Conservation (phyloP, 2,888 invertebrate species). For the Chymomyza caudatula region DNA sequence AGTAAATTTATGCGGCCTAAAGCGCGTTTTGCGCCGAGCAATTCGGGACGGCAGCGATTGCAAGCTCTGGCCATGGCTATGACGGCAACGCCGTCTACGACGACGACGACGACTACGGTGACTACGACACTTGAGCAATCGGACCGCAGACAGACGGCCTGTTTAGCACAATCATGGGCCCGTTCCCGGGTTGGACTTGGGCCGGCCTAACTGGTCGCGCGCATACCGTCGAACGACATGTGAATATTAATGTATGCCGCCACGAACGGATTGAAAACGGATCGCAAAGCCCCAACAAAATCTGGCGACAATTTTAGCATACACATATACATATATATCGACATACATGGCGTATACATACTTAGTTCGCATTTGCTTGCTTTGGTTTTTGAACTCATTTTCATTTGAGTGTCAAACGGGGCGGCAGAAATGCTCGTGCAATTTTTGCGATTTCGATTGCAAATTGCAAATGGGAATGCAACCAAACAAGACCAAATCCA, state of each 20-base stretch:
- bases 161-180: slow-evolving; percentile 30
- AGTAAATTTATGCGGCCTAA: slow-evolving; percentile 68
- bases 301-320: slow-evolving; percentile 53
- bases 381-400: background rate
- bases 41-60: slow-evolving; percentile 15
- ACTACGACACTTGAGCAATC: slow-evolving; percentile 1
- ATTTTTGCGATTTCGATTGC: slow-evolving; percentile 33
- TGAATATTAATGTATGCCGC: slow-evolving; percentile 74
- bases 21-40: slow-evolving; percentile 45
- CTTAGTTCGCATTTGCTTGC: background rate
- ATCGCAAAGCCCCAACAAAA: slow-evolving; percentile 33
- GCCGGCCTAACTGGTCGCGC: slow-evolving; percentile 34
- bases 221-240: slow-evolving; percentile 64
- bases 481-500: slow-evolving; percentile 19
- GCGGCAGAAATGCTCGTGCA: slow-evolving; percentile 5
- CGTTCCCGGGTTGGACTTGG: slow-evolving; percentile 6
- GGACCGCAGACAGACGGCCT: slow-evolving; percentile 23
- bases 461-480: slow-evolving; percentile 49
- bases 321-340: background rate
- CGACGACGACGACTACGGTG: background rate
- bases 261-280: slow-evolving; percentile 38
- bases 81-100: background rate
- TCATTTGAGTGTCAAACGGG: background rate
- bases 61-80: slow-evolving; percentile 3
- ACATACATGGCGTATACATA: background rate